Percentiles rank a stretch among this genome's conserved stretches.
Conservation (phyloP, 2,888 invertebrate species). For the Galerucella nymphaeae region DNA sequence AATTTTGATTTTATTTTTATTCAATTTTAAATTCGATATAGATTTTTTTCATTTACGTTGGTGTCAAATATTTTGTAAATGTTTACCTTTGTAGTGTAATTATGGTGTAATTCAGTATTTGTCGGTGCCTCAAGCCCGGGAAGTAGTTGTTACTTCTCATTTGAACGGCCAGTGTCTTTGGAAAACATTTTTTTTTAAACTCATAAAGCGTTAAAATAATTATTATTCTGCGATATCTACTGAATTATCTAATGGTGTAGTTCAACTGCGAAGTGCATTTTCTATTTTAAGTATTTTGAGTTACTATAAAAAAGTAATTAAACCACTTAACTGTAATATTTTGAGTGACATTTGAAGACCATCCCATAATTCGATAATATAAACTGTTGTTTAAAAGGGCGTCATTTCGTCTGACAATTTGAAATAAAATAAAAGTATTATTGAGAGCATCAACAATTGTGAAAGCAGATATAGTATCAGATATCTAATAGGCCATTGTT, state of each 20-base stretch:
- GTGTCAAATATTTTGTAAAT: no score
- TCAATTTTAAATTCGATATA: neutral
- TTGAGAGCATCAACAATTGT: constrained; percentile 60
- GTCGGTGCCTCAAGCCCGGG: no score
- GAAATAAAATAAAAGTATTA: constrained; percentile 58
- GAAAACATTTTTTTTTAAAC: no score
- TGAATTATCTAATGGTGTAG: neutral
- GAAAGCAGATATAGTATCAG: constrained; percentile 61
- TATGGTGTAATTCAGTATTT: no score
- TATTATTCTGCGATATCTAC: no score
- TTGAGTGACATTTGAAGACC: constrained; percentile 43
- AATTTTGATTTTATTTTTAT: constrained; percentile 3
- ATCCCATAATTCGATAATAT: constrained; percentile 39
- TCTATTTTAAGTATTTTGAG: neutral
- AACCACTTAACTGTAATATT: constrained; percentile 23
- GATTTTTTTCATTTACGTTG: no score
- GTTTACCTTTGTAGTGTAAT: no score
- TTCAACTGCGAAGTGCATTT: neutral
- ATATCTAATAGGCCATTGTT: constrained; percentile 65
- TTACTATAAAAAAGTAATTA: neutral
- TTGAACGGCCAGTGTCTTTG: no score
- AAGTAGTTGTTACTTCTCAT: no score
- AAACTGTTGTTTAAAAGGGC: constrained; percentile 36
- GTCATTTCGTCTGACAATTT: constrained; percentile 47
- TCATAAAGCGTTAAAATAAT: no score